Percentiles rank a stretch among this genome's conserved stretches.
Conservation (phyloP, 2,797 vertebrate genomes). For the Leptodactylus fallax region DNA sequence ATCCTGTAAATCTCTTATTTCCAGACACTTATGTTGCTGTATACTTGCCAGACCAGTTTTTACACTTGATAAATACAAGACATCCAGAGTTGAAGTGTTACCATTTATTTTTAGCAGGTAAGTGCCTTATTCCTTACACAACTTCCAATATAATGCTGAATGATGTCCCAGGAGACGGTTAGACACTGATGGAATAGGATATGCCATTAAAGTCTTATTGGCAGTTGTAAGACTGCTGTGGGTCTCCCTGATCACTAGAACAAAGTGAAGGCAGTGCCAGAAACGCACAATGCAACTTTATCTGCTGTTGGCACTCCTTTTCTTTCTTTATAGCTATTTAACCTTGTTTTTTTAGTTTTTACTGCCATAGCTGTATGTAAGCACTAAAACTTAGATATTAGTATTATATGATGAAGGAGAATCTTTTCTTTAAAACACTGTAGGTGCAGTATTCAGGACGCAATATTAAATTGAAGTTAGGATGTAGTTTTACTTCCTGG, state of each 20-base stretch:
- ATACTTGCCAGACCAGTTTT: conserved; percentile 86
- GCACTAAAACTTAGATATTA: no score
- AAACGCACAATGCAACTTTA: not conserved
- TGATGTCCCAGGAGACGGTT: not conserved
- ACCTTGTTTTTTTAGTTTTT: no score
- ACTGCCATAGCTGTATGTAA: no score
- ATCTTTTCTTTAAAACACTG: no score
- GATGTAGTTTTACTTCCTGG: no score
- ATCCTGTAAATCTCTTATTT: conserved; percentile 43
- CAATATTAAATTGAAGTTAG: no score
- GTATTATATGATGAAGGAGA: no score
- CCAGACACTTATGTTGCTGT: conserved; percentile 89
- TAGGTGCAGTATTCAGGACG: no score
- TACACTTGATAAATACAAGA: conserved; percentile 91
- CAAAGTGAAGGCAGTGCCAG: not conserved
- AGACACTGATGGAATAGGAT: not conserved
- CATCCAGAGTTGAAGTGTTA: conserved; percentile 91
- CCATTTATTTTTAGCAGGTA: conserved; percentile 92
- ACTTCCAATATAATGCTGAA: not conserved
- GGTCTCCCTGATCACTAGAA: not conserved
- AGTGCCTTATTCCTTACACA: conserved; percentile 1
- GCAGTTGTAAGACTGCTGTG: not conserved
- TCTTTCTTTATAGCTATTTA: not conserved
- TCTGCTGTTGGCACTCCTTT: not conserved
- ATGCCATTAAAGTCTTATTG: not conserved